Conservation (phyloP, 1,140 invertebrate species). For the Drosophila orosa region DNA sequence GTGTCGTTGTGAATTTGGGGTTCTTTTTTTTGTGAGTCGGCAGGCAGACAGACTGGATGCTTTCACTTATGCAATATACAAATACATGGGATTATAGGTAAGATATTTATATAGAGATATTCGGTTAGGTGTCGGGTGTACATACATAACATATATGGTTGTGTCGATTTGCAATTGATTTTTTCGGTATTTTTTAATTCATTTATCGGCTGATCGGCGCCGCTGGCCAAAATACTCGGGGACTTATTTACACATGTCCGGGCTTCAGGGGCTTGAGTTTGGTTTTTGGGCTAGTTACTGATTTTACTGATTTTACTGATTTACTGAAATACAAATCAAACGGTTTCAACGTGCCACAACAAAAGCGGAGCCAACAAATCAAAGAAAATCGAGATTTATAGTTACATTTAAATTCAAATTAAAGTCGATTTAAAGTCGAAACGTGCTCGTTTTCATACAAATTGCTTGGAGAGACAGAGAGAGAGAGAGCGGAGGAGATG, state of each 20-base stretch:
- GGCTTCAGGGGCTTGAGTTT: constrained; percentile 7
- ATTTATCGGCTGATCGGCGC: constrained; percentile 15
- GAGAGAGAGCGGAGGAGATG: constrained; percentile 1
- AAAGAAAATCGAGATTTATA: constrained; percentile 8
- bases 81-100: constrained; percentile 49
- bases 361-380: constrained; percentile 30
- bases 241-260: constrained; percentile 38
- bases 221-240: constrained; percentile 5
- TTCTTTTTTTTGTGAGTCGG: constrained; percentile 32
- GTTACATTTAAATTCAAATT: constrained; percentile 11
- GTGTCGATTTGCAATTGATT: constrained; percentile 22
- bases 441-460: constrained; percentile 29
- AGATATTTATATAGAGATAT: constrained; percentile 33
- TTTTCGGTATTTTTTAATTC: constrained; percentile 15
- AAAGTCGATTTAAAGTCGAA: constrained; percentile 17
- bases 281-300: constrained; percentile 13
- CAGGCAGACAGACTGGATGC: constrained; percentile 44
- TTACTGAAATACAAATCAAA: constrained; percentile 30
- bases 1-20: constrained; percentile 18
- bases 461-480: constrained; percentile 5
- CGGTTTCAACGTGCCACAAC: constrained; percentile 36
- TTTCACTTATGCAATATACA: constrained; percentile 54
- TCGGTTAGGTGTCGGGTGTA: constrained; percentile 12
- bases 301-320: constrained; percentile 8
- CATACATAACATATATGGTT: neutral